A percentile compares a stretch with the other conserved stretches of the same genome.
phyloP scores from a whole-genome alignment of 1,140 invertebrate genomes.

The Lepidurus couesii region DNA sequence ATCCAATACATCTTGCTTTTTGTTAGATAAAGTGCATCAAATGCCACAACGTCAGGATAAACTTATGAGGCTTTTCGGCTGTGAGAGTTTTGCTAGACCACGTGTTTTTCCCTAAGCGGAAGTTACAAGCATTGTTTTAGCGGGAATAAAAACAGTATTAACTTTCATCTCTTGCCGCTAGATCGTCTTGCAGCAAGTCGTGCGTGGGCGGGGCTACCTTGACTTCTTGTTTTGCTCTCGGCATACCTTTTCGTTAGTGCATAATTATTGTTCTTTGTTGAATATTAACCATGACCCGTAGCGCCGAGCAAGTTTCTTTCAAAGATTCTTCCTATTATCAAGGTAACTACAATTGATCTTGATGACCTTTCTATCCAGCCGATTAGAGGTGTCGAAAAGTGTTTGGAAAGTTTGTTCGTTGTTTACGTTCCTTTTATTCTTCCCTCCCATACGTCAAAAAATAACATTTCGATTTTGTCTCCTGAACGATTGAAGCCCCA shows the following conservation, averaged over 20 bases:
- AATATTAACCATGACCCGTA: neutral
- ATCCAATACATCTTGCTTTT: no score
- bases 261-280: neutral
- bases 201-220: neutral
- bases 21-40: no score
- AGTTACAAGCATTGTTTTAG: no score
- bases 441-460: neutral
- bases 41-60: no score
- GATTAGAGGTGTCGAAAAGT: neutral
- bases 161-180: neutral
- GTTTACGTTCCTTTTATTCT: neutral
- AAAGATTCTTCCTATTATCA: neutral
- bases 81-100: no score
- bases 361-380: neutral
- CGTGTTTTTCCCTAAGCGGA: no score
- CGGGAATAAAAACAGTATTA: neutral
- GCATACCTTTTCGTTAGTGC: neutral
- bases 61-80: no score
- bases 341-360: neutral
- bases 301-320: neutral
- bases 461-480: no score
- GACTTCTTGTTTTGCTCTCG: neutral
- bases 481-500: no score
- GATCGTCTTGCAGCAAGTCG: neutral
- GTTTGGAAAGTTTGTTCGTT: neutral